These are phyloP conservation scores for Trissoscelio sp. DNA, from an alignment of 2,888 invertebrate genomes.

Conservation along the genomic window DNA sequence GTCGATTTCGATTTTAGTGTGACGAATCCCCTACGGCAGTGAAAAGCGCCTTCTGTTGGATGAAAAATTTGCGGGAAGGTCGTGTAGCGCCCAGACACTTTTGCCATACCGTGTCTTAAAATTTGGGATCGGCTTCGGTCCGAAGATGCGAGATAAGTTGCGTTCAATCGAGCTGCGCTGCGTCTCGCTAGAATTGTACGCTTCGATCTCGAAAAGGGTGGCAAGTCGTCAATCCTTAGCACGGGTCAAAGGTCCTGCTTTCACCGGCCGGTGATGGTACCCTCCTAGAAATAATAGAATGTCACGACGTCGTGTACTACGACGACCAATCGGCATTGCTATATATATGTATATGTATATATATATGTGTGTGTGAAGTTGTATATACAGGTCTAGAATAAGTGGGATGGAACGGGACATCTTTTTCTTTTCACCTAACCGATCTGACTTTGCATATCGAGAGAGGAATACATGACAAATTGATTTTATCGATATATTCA, in stretches of 20 bases:
- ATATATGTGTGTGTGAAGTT: too few species aligned
- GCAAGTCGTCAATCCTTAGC: slow-evolving; percentile 65
- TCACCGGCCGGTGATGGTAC: slow-evolving; percentile 66
- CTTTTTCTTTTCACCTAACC: neutral
- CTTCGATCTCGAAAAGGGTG: slow-evolving; percentile 67
- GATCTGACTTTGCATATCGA: slow-evolving; percentile 30
- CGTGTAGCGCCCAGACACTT: slow-evolving; percentile 43
- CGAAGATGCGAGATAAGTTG: slow-evolving; percentile 64
- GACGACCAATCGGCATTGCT: slow-evolving; percentile 15
- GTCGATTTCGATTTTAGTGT: too few species aligned
- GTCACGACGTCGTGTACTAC: slow-evolving; percentile 59
- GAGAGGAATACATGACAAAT: slow-evolving; percentile 30
- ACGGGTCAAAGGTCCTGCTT: slow-evolving; percentile 65
- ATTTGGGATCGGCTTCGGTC: slow-evolving; percentile 58
- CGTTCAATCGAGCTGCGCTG: slow-evolving; percentile 59
- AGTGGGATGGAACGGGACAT: neutral
- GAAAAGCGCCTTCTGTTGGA: slow-evolving; percentile 45
- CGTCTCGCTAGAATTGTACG: slow-evolving; percentile 63
- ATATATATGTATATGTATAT: neutral
- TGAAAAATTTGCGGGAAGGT: slow-evolving; percentile 52
- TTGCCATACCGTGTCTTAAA: slow-evolving; percentile 50
- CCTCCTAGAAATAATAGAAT: slow-evolving; percentile 65
- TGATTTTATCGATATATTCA: slow-evolving; percentile 44
- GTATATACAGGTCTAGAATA: neutral
- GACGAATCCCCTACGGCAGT: slow-evolving; percentile 60